Base-by-base conservation (phyloP, 2,113 vertebrate species). In the Trachemys scripta region DNA sequence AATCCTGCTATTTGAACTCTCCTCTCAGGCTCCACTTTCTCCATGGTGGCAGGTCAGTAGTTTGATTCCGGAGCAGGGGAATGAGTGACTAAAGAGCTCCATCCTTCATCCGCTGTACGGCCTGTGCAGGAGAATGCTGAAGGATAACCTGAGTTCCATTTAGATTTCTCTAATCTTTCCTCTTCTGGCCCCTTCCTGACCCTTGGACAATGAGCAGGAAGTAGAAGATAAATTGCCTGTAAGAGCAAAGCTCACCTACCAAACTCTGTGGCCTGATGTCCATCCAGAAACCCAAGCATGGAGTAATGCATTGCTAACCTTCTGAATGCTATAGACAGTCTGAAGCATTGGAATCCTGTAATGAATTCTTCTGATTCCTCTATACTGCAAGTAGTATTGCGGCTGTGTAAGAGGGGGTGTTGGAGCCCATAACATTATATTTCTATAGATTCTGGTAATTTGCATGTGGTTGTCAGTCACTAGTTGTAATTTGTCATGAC, bases 181-280 rank as follows among this genome's bases (percentile, higher is more conserved):
- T 89, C 54, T 72, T 62, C 11, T 24, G 50, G 27, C 50, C 24
- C n/a, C 29, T 87, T 57, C 79, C 91, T 93, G 92, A 90, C 50
- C 92, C 69, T 81, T 47, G 62, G 81, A 89, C 75, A 79, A 16
- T 49, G 47, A 96, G 35, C 6, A 80, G 50, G 78, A 38, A 92
- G 88, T 96, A 76, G 35, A 93, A 92, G 81, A 49, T 20, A 90
- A 88, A 47, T 53, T 47, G 57, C 91, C 92, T 91, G 89, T 47
- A 78, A 53, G 20, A n/a, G 17, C 47, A 90, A 95, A 81, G 45
- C 5, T 90, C 56, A 51, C 19, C 91, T 80, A 16, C 47, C 91
- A 90, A 84, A 96, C 91, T 20, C 65, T 38, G 17, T 11, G 65
- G 65, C 35, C 4, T 82, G 91, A 89, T 76, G 69, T 0, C 85